Evolutionary conservation across 1,140 invertebrate genomes (phyloP), one percentile per base, ranked within the genome.

Genomic region (Bombus waltoni): DNA sequence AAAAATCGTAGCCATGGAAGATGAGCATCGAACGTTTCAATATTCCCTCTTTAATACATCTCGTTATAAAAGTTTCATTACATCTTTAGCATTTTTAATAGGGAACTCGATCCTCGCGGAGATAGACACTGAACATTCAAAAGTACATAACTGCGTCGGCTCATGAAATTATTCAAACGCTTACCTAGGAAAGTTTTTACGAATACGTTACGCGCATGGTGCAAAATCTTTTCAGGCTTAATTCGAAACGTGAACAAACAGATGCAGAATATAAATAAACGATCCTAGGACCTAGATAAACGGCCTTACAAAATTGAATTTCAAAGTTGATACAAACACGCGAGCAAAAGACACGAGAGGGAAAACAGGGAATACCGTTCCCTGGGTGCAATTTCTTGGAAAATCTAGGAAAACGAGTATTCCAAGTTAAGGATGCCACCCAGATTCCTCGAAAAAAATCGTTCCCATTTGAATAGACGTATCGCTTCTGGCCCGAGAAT

Each of bases 401-500:
- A 71, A 70, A 71, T 70, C 66, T 13, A 18, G n/a, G 44, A 6
- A 35, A 57, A 57, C 38, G 18, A 42, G 15, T n/a, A 32, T 42
- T 32, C 35, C 47, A 4, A 22, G 28, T 13, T 8, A 22, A 42
- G 8, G 15, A 42, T 22, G 66, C 35, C 3, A 25, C 22, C 40
- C 38, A 32, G 18, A 28, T 68, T 68, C 35, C 28, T n/a, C 28
- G 44, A 15, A 62, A 62, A 62, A 32, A 42, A 13, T 66, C 22
- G 1, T 4, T 42, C 47, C 18, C 8, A 25, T 47, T 5, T 11
- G 10, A 22, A 53, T 59, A 25, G 74, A 72, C 62, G n/a, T 80
- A 76, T 89, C 86, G 81, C 57, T 18, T 76, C 65, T 53, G 40
- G 25, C 3, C 25, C 44, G 10, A 44, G 44, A 35, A 71, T 42